A percentile compares a stretch with the other conserved stretches of the same genome.
These are phyloP conservation scores for Camelus dromedarius DNA, from an alignment of 2,113 vertebrate genomes.

Conservation along the genomic window DNA sequence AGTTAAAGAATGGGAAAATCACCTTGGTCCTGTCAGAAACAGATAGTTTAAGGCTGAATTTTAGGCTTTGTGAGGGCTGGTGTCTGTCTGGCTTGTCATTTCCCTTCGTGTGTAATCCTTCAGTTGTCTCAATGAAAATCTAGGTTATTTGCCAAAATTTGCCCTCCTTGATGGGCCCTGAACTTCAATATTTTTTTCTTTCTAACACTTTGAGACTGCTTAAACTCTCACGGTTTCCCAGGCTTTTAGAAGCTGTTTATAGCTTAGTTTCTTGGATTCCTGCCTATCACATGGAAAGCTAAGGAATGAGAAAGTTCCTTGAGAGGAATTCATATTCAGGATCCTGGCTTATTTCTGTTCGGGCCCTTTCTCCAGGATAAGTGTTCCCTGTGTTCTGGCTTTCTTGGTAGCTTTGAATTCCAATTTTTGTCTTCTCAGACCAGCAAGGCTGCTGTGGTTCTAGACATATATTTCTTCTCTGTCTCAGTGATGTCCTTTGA, in stretches of 20 bases:
- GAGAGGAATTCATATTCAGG: background rate
- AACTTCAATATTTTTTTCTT: background rate
- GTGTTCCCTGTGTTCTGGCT: background rate
- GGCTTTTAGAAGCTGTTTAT: slow-evolving; percentile 8
- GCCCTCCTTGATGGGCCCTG: background rate
- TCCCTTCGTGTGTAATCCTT: background rate
- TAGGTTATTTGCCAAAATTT: background rate
- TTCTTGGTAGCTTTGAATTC: background rate
- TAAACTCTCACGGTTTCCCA: background rate
- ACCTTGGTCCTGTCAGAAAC: background rate
- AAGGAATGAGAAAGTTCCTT: slow-evolving; percentile 35
- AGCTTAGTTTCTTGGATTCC: slow-evolving; percentile 6
- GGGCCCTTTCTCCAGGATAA: background rate
- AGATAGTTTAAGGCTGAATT: background rate
- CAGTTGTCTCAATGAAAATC: background rate
- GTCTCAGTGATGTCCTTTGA: background rate
- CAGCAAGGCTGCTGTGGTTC: background rate
- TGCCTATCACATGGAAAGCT: background rate
- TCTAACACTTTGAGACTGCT: background rate
- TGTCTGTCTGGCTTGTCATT: background rate
- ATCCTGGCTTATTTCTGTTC: background rate
- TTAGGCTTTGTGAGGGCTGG: background rate
- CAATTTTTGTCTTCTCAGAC: background rate
- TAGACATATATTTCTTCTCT: background rate
- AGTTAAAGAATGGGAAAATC: background rate